Evolutionary conservation across 2,797 vertebrate genomes (phyloP).

Genomic region (Sarcophilus harrisii): DNA sequence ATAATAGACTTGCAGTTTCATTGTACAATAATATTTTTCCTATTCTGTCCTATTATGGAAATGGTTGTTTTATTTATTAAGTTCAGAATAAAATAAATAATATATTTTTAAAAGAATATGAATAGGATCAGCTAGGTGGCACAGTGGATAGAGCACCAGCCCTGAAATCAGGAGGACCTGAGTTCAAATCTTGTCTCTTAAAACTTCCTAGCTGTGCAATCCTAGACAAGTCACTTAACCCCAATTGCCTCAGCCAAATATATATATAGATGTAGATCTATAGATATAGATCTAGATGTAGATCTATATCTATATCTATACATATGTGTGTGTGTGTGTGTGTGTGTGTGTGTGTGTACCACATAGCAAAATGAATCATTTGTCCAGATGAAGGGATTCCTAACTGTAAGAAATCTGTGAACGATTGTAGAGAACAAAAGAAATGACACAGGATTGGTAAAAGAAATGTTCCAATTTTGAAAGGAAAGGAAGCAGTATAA

Average conservation of each 20-base stretch:
- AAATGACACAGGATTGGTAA: not conserved
- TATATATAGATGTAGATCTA: too few species aligned
- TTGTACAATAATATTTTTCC: not conserved
- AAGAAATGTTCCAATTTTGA: not conserved
- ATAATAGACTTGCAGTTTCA: not conserved
- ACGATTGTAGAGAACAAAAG: not conserved
- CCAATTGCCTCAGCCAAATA: not conserved
- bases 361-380: not conserved
- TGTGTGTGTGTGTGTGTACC: too few species aligned
- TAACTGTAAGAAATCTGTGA: not conserved
- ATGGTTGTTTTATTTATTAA: not conserved
- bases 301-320: too few species aligned
- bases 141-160: too few species aligned
- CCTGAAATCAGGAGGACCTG: too few species aligned
- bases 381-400: not conserved
- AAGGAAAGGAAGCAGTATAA: not conserved
- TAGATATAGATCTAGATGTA: too few species aligned
- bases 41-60: not conserved
- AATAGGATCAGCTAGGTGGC: not conserved
- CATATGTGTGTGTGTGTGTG: too few species aligned
- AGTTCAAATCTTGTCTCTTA: too few species aligned
- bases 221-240: too few species aligned
- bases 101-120: not conserved
- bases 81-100: not conserved
- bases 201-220: too few species aligned